Evolutionary conservation across 2,113 vertebrate genomes (phyloP).

Genomic region (Proteles cristata): DNA sequence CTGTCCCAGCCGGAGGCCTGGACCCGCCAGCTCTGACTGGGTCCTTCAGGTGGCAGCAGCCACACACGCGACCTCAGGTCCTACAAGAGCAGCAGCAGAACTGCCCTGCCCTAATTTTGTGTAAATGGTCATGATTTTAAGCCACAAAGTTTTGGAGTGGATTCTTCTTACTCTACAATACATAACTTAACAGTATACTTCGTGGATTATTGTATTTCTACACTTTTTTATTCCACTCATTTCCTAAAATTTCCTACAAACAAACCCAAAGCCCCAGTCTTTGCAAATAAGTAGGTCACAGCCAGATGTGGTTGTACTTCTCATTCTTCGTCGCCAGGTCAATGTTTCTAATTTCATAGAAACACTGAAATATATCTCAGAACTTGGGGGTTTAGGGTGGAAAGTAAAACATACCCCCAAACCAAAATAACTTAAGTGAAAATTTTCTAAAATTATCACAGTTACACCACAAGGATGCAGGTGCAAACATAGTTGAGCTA

Average conservation of each 20-base stretch:
- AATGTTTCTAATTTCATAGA: slow-evolving; percentile 38
- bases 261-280: slow-evolving; percentile 19
- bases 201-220: background rate
- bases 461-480: slow-evolving; percentile 71
- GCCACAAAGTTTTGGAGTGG: background rate
- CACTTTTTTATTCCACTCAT: background rate
- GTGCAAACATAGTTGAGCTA: slow-evolving; percentile 50
- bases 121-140: background rate
- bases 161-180: background rate
- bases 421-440: slow-evolving; percentile 71
- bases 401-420: slow-evolving; percentile 10
- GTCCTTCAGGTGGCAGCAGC: background rate
- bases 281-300: background rate
- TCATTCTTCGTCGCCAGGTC: slow-evolving; percentile 30
- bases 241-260: slow-evolving; percentile 36
- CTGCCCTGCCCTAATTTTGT: background rate
- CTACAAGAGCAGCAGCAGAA: background rate
- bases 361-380: slow-evolving; percentile 30
- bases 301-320: background rate
- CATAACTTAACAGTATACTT: background rate
- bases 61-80: background rate
- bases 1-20: background rate
- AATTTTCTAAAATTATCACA: slow-evolving; percentile 69
- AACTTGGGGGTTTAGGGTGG: slow-evolving; percentile 7
- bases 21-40: background rate